Evolutionary conservation across 2,888 invertebrate genomes (phyloP).

Genomic region (Tipula lateralis): DNA sequence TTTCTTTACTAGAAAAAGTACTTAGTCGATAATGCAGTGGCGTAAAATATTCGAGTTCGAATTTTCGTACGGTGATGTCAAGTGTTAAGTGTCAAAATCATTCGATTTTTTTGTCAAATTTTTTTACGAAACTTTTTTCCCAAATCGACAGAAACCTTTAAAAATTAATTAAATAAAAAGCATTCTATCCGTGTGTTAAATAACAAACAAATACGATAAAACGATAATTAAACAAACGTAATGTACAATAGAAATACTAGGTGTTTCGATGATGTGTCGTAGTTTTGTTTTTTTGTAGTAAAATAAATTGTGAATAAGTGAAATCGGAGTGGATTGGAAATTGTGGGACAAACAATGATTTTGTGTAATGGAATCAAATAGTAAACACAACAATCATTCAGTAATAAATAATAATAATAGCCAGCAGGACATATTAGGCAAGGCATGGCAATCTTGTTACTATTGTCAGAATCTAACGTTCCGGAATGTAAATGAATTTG

Average conservation of each 20-base stretch:
- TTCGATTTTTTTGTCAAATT: conserved; percentile 2
- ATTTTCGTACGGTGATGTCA: background rate
- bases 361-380: conserved; percentile 28
- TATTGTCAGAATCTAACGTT: conserved; percentile 59
- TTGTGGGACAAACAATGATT: conserved; percentile 5
- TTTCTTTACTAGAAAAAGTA: too few relatives aligned
- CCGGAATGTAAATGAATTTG: conserved; percentile 56
- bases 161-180: background rate
- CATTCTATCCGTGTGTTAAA: background rate
- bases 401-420: background rate
- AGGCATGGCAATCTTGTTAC: conserved; percentile 58
- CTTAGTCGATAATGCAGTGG: background rate
- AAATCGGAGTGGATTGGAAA: background rate
- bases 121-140: background rate
- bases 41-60: background rate
- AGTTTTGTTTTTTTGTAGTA: background rate
- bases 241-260: background rate
- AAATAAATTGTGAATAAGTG: background rate
- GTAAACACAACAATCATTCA: conserved; percentile 4
- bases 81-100: conserved; percentile 7
- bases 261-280: conserved; percentile 11
- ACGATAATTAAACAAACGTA: background rate
- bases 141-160: background rate
- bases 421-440: conserved; percentile 30
- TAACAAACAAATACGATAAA: background rate